Conservation (phyloP, 2,888 invertebrate genomes). For the Uropetala carovei region DNA sequence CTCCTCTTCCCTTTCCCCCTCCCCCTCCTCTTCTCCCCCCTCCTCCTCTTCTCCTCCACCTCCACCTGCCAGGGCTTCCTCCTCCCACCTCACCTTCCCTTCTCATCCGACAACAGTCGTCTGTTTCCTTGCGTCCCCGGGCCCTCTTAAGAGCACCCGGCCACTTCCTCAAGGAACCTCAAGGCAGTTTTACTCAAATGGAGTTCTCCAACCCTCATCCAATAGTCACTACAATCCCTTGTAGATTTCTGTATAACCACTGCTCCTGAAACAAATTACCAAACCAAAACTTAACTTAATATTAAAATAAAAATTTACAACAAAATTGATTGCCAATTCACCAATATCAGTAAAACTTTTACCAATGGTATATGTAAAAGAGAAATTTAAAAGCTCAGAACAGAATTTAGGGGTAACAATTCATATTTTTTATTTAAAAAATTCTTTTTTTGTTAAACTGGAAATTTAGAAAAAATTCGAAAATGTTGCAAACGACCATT, state of each 20-base stretch:
- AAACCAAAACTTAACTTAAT: too few species aligned
- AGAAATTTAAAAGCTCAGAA: too few species aligned
- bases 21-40: conserved; percentile 63
- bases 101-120: conserved; percentile 57
- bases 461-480: too few species aligned
- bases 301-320: too few species aligned
- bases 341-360: too few species aligned
- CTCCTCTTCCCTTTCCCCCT: conserved; percentile 38
- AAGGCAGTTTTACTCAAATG: conserved; percentile 23
- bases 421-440: too few species aligned
- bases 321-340: too few species aligned
- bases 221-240: conserved; percentile 15
- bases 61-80: conserved; percentile 62
- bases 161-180: conserved; percentile 38
- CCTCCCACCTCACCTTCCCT: conserved; percentile 56
- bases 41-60: conserved; percentile 60
- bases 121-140: conserved; percentile 60
- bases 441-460: too few species aligned
- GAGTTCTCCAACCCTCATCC: conserved; percentile 47
- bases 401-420: too few species aligned
- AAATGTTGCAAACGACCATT: too few species aligned
- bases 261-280: background rate
- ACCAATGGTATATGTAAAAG: too few species aligned
- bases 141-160: conserved; percentile 53
- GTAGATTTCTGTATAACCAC: conserved; percentile 36